A percentile compares a stretch with the other conserved stretches of the same genome.
phyloP scores from a whole-genome alignment of 2,888 invertebrate species.

The Litoditis marina region DNA sequence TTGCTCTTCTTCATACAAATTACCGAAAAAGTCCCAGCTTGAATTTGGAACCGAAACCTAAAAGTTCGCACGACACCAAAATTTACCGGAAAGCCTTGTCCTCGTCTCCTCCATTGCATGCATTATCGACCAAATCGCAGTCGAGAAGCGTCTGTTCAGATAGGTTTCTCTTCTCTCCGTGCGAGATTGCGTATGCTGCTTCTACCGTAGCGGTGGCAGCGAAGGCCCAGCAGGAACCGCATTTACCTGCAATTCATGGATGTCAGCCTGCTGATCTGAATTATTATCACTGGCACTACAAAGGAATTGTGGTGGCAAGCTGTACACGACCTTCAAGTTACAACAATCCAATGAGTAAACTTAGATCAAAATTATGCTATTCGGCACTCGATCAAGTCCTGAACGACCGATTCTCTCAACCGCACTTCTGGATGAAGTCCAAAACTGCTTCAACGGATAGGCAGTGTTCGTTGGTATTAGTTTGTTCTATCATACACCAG shows the following conservation, averaged over 20 bases:
- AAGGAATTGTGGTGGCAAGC: too few relatives aligned
- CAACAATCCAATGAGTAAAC: too few relatives aligned
- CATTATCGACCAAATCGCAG: constrained; percentile 63
- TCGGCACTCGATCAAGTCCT: neutral
- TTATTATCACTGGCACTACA: too few relatives aligned
- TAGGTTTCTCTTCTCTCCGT: constrained; percentile 44
- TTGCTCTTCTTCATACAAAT: too few relatives aligned
- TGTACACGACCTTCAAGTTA: too few relatives aligned
- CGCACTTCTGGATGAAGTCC: too few relatives aligned
- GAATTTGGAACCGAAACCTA: too few relatives aligned
- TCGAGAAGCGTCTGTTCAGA: constrained; percentile 59
- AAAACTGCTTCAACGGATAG: too few relatives aligned
- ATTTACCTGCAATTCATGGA: constrained; percentile 35
- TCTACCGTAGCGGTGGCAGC: constrained; percentile 61
- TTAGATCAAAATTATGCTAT: neutral
- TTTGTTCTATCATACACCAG: too few relatives aligned
- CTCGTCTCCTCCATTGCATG: constrained; percentile 65
- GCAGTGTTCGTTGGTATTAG: too few relatives aligned
- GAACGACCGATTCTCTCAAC: neutral
- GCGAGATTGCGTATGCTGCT: constrained; percentile 53
- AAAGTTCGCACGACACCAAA: too few relatives aligned
- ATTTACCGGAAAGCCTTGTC: constrained; percentile 64
- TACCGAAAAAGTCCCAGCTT: neutral
- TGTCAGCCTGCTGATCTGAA: too few relatives aligned
- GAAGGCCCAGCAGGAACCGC: constrained; percentile 61